These are phyloP conservation scores for Lepeophtheirus nordmannii DNA, from an alignment of 2,888 invertebrate species.

Conservation along the genomic window DNA sequence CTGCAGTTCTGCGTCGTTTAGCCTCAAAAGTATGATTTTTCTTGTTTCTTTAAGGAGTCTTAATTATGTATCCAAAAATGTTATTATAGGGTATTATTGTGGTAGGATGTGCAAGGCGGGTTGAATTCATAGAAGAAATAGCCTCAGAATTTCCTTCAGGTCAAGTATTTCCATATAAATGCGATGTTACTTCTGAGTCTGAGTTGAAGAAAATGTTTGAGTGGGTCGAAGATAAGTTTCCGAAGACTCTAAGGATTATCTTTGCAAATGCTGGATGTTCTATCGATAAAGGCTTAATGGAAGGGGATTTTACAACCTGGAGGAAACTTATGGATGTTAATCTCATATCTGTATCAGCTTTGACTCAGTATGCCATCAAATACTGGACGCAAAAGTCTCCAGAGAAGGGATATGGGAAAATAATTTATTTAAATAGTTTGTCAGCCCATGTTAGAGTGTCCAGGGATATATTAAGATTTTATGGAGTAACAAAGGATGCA, in stretches of 20 bases:
- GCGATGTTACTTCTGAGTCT: not conserved
- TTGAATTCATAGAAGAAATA: not conserved
- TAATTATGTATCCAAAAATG: too few species aligned
- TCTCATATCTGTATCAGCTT: not conserved
- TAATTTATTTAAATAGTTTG: not conserved
- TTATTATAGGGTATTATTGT: not conserved
- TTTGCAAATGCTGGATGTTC: not conserved
- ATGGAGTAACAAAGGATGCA: not conserved
- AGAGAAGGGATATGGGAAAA: not conserved
- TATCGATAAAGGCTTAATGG: not conserved
- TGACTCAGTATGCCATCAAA: not conserved
- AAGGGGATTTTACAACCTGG: not conserved
- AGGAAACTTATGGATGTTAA: not conserved
- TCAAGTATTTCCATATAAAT: not conserved
- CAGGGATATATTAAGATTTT: not conserved
- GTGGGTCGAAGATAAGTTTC: not conserved
- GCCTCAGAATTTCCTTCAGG: not conserved
- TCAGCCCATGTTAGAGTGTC: not conserved
- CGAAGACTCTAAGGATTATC: not conserved
- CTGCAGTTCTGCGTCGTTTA: not conserved
- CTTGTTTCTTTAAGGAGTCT: too few species aligned
- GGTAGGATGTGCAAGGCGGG: not conserved
- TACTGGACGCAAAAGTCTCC: not conserved
- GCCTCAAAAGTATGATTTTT: not conserved
- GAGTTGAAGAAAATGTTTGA: not conserved